Base-by-base conservation (phyloP, 2,888 invertebrate genomes). In the Andrena camellia region DNA sequence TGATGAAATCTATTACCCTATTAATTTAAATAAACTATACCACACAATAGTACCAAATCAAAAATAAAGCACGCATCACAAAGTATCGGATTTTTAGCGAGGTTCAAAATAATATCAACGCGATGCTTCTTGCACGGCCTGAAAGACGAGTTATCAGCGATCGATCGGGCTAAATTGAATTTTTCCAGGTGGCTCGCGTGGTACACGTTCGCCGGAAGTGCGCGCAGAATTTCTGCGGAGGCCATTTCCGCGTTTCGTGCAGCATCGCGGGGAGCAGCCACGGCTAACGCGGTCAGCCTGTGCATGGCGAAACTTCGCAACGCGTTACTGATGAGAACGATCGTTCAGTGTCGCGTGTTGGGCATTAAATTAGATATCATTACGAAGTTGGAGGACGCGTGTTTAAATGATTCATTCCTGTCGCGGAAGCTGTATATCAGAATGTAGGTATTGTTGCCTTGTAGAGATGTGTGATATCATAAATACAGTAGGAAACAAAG, bases 331-430 rank as follows among this genome's bases (percentile, higher is more conserved):
- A 86, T 86, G 85, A 59, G 23, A 63, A 42, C 73, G 81, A 86
- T 86, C 85, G 80, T 70, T 86, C 85, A 86, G 69, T 85, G 80
- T 76, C 85, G 73, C 72, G 66, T 26, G 81, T 23, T 26, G 26
- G 52, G 70, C 81, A 86, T 85, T 85, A 83, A 85, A 86, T 86
- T 85, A 87, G 74, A 76, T 74, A 76, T 85, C 80, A 74, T 87
- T 86, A 78, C 72, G 42, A 80, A 60, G 77, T 78, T 71, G 69
- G 60, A 31, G 74, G 59, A 52, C 60, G 74, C 68, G 68, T 60
- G 69, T 60, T 75, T 78, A 66, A 84, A 84, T 84, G 84, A 84
- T 83, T 79, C 75, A 84, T 84, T 60, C 50, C 50, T 60, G 35
- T 57, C 59, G 31, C 35, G 57, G 62, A 52, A 68, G 29, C 29